phyloP scores from a whole-genome alignment of 2,888 invertebrate species.

The Mythimna ferrago region DNA sequence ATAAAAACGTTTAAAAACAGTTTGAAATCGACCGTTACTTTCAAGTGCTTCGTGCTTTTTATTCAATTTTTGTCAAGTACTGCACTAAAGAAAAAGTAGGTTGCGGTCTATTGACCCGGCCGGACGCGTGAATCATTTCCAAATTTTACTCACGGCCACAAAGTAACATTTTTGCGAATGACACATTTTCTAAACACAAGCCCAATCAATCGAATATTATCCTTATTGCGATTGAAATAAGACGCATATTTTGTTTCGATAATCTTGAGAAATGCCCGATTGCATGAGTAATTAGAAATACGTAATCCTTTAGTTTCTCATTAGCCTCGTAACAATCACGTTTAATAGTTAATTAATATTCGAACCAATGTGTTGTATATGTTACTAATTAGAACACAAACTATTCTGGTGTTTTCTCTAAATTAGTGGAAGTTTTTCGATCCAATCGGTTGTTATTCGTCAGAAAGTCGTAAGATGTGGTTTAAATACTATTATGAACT shows the following conservation, averaged over 20 bases:
- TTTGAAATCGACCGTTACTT: conserved; percentile 15
- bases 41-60: conserved; percentile 6
- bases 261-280: conserved; percentile 22
- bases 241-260: conserved; percentile 3
- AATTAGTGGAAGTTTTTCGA: conserved; percentile 32
- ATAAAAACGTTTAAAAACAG: not conserved
- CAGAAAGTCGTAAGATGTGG: conserved; percentile 21
- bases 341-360: conserved; percentile 47
- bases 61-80: conserved; percentile 1
- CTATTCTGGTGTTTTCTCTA: conserved; percentile 33
- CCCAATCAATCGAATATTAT: conserved; percentile 19
- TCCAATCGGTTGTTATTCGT: conserved; percentile 27
- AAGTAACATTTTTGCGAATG: conserved; percentile 18
- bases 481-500: conserved; percentile 15
- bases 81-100: conserved; percentile 47
- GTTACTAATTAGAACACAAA: conserved; percentile 35
- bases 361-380: conserved; percentile 31
- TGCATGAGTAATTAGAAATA: conserved; percentile 26
- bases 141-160: conserved; percentile 34
- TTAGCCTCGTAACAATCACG: conserved; percentile 52
- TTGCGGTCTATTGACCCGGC: conserved; percentile 47
- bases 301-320: conserved; percentile 43
- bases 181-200: conserved; percentile 28
- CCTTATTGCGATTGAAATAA: conserved; percentile 11
- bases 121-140: conserved; percentile 53